Base-by-base conservation (phyloP, 2,888 invertebrate species). In the Nomada hirtipes region DNA sequence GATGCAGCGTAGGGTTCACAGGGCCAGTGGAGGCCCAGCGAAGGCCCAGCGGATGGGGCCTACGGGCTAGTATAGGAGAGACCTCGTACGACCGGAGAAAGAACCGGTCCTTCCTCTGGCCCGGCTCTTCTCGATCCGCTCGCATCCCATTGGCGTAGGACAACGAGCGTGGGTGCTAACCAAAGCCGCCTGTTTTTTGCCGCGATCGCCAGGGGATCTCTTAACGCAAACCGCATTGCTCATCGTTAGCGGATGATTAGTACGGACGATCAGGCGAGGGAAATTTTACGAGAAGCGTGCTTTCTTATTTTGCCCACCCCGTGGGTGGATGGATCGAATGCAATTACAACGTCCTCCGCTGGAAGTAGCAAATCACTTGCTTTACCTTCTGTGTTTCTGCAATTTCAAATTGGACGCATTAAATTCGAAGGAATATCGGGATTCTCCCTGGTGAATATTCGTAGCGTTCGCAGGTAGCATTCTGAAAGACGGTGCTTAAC, bases 31-130 rank as follows among this genome's bases (percentile, higher is more conserved):
- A 36, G 36, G 36, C 36, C 36, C 36, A 73, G 72, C 64, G 55
- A 57, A 83, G 79, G 63, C 70, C 72, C 67, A 71, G 83, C 75
- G 78, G 78, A 82, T 75, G 82, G 84, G 52, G 79, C 71, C 76
- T 76, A 69, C 75, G 76, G 76, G 82, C 65, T 74, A 85, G 83
- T 57, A 23, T 75, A 84, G 85, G 82, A 85, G 84, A 80, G 76
- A 78, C 75, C 80, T 74, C 83, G 89, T 78, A 83, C 80, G 83
- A 87, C 85, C 85, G 81, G 82, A 88, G 84, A 82, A 88, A 90
- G 90, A 91, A 91, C 91, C 91, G 91, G 91, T 91, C 91, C 89
- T 88, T 84, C 81, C 74, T 83, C 84, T 79, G 83, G 80, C 84
- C 84, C 80, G 61, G 68, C 82, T 79, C 77, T 74, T 69, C 83